Evolutionary conservation across 2,888 invertebrate species (phyloP).

Genomic region (Drosophila niveifrons): DNA sequence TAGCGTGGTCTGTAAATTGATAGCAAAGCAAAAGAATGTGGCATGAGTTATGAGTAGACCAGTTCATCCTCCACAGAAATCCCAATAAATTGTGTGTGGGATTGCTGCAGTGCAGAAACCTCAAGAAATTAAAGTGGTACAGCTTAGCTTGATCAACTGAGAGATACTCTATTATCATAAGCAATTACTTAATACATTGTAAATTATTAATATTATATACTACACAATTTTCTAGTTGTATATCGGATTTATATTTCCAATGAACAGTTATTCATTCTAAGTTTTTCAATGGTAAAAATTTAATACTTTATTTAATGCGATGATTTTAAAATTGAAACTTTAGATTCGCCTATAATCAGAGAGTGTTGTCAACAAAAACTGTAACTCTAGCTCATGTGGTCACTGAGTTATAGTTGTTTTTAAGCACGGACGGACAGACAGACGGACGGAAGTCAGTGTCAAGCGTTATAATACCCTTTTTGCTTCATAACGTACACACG

Average conservation of each 20-base stretch:
- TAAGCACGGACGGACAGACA: neutral
- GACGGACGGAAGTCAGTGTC: neutral
- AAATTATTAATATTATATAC: too few relatives aligned
- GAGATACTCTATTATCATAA: neutral
- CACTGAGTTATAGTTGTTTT: neutral
- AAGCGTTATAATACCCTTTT: conserved; percentile 2
- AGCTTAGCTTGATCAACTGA: neutral
- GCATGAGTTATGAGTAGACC: conserved; percentile 6
- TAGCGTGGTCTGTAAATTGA: conserved; percentile 63
- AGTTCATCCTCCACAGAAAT: conserved; percentile 29
- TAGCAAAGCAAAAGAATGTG: neutral
- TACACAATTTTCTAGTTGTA: too few relatives aligned
- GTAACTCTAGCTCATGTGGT: neutral
- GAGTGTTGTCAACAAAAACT: neutral
- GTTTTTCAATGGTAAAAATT: too few relatives aligned
- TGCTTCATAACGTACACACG: neutral
- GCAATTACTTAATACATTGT: too few relatives aligned
- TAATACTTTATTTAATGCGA: too few relatives aligned
- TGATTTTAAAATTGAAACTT: neutral
- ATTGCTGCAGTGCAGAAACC: conserved; percentile 17
- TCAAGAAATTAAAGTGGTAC: neutral
- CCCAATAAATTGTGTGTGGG: conserved; percentile 8
- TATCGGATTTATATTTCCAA: too few relatives aligned
- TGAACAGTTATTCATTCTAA: too few relatives aligned
- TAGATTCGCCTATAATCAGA: neutral